Percentiles rank a stretch among this genome's conserved stretches.
phyloP scores from a whole-genome alignment of 2,888 invertebrate genomes.

The Erannis defoliaria region DNA sequence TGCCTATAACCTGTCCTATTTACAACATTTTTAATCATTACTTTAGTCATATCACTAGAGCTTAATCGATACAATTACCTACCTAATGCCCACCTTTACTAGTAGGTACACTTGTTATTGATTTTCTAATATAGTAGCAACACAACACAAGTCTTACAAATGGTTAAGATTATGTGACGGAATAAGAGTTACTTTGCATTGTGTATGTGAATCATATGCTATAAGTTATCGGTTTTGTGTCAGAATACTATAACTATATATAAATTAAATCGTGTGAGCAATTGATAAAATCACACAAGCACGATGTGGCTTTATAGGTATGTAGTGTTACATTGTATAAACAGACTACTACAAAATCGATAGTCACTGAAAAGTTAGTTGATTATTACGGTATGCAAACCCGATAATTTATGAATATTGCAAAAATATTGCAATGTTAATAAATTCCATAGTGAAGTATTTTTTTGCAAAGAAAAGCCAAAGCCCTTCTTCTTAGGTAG shows the following conservation, averaged over 20 bases:
- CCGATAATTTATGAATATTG: too few relatives aligned
- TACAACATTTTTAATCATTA: conserved; percentile 18
- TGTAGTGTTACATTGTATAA: too few relatives aligned
- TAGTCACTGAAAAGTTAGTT: background rate
- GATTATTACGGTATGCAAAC: background rate
- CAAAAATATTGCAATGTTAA: too few relatives aligned
- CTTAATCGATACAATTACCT: conserved; percentile 23
- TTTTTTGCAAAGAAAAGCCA: too few relatives aligned
- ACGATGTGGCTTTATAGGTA: background rate
- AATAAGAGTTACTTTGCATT: conserved; percentile 18
- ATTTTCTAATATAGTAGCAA: conserved; percentile 15
- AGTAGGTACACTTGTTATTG: conserved; percentile 11
- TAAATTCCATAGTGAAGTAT: too few relatives aligned
- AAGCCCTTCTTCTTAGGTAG: too few relatives aligned
- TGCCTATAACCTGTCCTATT: conserved; percentile 4
- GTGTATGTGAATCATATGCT: conserved; percentile 8
- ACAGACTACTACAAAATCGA: background rate
- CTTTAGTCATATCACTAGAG: conserved; percentile 20
- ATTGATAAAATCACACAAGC: too few relatives aligned
- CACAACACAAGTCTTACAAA: background rate
- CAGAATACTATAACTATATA: conserved; percentile 6
- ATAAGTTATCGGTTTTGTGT: conserved; percentile 1
- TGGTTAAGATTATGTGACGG: conserved; percentile 6
- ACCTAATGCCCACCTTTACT: background rate
- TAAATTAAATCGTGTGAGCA: conserved; percentile 6